Base-by-base conservation (phyloP, 2,797 vertebrate genomes). In the Podargus strigoides region DNA sequence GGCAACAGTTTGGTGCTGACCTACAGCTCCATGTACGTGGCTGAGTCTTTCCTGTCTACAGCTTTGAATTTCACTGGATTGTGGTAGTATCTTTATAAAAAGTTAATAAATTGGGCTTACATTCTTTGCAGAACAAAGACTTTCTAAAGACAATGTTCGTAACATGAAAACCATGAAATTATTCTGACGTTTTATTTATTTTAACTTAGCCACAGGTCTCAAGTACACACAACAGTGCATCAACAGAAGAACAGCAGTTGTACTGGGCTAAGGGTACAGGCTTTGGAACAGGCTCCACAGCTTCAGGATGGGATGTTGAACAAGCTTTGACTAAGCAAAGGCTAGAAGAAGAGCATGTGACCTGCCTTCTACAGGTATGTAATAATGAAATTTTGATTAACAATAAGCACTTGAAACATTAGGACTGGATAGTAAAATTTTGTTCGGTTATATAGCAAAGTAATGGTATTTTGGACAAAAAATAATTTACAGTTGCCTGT, bases 211-310 rank as follows among this genome's bases (percentile, higher is more conserved):
- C 99, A 3, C 99, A 99, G 97, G 98, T 99, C 37, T 99, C 99
- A 89, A 99, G 97, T 87, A 98, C 99, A 46, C 99, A 99, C 55
- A 98, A 98, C 34, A 98, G 95, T 14, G 98, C 98, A 22, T 98
- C 99, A 88, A 98, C 98, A 80, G 99, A 99, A 96, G 99, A 99
- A 74, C 99, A 99, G 96, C 99, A 99, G 93, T 95, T 99, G 28
- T 99, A 99, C 94, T 99, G 99, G 99, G 99, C 99, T 56, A 99
- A 99, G 96, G 99, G 99, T 66, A 99, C 99, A 27, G 99, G 99
- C 59, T 99, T 99, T 95, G 99, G 99, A n/a, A 99, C 99, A 12
- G 99, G 99, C 62, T 99, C 99, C 69, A 99, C 99, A n/a, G 99
- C 99, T 19, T 99, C 99, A 8, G 99, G 99, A 50, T 99, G 99